Evolutionary conservation across 2,113 vertebrate species (phyloP).

Genomic region (Notothenia coriiceps): DNA sequence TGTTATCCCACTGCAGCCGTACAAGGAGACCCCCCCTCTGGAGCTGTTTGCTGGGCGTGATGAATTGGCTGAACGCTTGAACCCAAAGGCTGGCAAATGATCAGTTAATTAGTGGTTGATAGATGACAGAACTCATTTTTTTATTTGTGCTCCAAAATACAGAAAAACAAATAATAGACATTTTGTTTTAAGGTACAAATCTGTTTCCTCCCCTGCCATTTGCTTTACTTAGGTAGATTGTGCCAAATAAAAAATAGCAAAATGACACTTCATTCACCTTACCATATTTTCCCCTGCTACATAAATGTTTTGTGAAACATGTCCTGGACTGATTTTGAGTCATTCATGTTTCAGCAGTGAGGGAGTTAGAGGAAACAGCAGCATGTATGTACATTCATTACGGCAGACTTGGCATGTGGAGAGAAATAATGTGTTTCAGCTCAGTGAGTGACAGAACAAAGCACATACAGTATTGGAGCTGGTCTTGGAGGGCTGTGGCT

Average conservation of each 20-base stretch:
- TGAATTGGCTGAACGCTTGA: constrained; percentile 86
- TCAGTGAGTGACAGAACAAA: constrained; percentile 70
- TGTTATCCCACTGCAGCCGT: not conserved
- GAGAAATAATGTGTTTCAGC: constrained; percentile 76
- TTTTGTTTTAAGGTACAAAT: constrained; percentile 62
- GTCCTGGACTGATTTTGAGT: constrained; percentile 68
- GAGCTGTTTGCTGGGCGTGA: constrained; percentile 81
- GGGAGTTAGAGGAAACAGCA: constrained; percentile 69
- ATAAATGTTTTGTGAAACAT: constrained; percentile 66
- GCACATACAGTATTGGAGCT: constrained; percentile 27
- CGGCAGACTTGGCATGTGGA: constrained; percentile 58
- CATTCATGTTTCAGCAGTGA: constrained; percentile 78
- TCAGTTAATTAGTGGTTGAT: constrained; percentile 89
- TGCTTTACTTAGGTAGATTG: constrained; percentile 15
- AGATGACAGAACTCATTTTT: constrained; percentile 82
- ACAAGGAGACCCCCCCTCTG: constrained; percentile 34
- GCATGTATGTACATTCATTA: constrained; percentile 82
- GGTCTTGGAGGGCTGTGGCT: not conserved
- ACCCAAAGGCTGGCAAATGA: constrained; percentile 87
- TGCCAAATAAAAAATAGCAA: constrained; percentile 56
- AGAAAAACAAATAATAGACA: constrained; percentile 32
- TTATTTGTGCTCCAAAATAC: constrained; percentile 29
- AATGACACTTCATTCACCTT: constrained; percentile 21
- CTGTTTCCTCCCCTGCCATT: constrained; percentile 41
- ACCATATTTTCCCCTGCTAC: constrained; percentile 44